phyloP scores from a whole-genome alignment of 2,113 vertebrate species.

The Periophthalmodon schlosseri region DNA sequence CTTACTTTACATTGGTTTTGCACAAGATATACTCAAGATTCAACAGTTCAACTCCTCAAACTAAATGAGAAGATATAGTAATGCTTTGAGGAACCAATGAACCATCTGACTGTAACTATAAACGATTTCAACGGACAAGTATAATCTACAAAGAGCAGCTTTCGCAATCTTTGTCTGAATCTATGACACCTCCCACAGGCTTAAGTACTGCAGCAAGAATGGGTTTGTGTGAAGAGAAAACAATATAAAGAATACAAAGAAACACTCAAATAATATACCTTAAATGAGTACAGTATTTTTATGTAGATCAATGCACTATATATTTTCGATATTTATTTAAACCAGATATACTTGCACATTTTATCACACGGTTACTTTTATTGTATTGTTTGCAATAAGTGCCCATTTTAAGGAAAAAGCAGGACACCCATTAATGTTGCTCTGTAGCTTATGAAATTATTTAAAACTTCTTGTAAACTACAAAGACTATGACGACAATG shows the following conservation, averaged over 20 bases:
- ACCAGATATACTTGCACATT: neutral
- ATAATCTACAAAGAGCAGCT: slow-evolving; percentile 62
- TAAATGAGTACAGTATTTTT: no score
- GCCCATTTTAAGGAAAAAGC: neutral
- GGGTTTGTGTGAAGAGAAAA: neutral
- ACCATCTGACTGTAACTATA: no score
- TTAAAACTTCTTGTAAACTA: neutral
- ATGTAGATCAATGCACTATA: no score
- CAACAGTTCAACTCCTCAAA: no score
- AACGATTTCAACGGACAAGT: neutral
- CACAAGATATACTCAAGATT: no score
- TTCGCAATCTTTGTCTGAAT: slow-evolving; percentile 53
- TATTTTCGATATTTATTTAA: no score
- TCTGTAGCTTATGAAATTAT: neutral
- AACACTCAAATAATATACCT: neutral
- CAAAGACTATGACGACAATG: neutral
- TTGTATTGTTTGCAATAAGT: no score
- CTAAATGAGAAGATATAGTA: no score
- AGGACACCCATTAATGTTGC: neutral
- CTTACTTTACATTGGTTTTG: no score
- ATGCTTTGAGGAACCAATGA: no score
- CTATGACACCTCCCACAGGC: slow-evolving; percentile 65
- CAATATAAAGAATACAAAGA: neutral
- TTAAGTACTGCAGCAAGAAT: slow-evolving; percentile 5
- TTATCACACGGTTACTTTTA: neutral